Percentiles rank a stretch among this genome's conserved stretches.
These are phyloP conservation scores for Brachyistius frenatus DNA, from an alignment of 2,113 vertebrate genomes.

Conservation along the genomic window DNA sequence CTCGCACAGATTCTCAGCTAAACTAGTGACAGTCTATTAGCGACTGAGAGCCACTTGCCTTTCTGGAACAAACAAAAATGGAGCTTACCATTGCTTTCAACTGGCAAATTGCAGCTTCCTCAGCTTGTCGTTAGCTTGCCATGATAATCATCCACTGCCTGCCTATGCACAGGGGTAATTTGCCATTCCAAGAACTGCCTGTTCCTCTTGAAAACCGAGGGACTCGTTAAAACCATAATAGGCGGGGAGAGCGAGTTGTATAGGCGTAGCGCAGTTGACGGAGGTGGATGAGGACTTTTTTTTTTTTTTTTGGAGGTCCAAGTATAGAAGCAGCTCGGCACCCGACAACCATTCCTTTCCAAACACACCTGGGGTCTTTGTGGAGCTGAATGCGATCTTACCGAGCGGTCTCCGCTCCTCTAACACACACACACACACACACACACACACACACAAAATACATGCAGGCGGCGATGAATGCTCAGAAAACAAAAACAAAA, in stretches of 20 bases:
- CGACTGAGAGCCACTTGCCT: constrained; percentile 68
- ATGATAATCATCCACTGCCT: constrained; percentile 76
- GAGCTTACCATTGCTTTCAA: constrained; percentile 72
- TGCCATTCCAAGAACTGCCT: constrained; percentile 79
- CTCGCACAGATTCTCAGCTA: constrained; percentile 53
- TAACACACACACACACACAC: not conserved
- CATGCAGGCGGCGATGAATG: constrained; percentile 9
- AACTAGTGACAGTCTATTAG: constrained; percentile 77
- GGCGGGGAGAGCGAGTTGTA: constrained; percentile 60
- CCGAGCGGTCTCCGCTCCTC: not conserved
- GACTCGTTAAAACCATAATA: constrained; percentile 77
- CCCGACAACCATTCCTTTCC: constrained; percentile 46
- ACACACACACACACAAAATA: constrained; percentile 8
- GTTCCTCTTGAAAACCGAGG: constrained; percentile 75
- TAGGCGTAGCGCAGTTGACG: constrained; percentile 64
- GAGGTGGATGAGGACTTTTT: constrained; percentile 67
- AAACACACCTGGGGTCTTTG: constrained; percentile 77
- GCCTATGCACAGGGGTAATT: constrained; percentile 77
- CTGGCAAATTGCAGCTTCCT: constrained; percentile 81
- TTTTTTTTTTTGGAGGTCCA: constrained; percentile 45
- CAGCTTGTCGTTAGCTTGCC: constrained; percentile 75
- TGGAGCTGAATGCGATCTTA: constrained; percentile 24
- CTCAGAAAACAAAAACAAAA: not conserved
- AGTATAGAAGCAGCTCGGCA: constrained; percentile 60
- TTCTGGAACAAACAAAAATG: constrained; percentile 25